Evolutionary conservation across 1,140 invertebrate genomes (phyloP).

Genomic region (Drosophila saltans): DNA sequence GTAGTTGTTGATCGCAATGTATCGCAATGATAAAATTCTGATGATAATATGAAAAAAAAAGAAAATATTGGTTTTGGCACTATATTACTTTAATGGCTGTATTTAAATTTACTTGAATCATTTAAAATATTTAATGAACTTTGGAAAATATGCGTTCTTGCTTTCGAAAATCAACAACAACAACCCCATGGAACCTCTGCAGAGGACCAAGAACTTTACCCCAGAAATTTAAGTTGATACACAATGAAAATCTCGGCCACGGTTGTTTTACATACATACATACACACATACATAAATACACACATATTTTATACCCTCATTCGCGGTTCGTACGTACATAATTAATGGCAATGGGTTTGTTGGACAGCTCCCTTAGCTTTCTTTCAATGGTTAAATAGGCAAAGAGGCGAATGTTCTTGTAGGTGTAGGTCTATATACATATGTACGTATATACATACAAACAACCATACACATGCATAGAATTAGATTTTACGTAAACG

Average conservation of each 20-base stretch:
- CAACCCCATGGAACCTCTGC: background rate
- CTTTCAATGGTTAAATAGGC: slow-evolving; percentile 17
- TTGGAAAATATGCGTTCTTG: background rate
- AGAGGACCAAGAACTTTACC: background rate
- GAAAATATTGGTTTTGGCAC: background rate
- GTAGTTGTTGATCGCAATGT: background rate
- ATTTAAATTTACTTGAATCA: background rate
- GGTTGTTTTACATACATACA: slow-evolving; percentile 6
- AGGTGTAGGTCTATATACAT: slow-evolving; percentile 27
- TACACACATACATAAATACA: slow-evolving; percentile 20
- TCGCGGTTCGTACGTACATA: background rate
- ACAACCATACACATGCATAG: slow-evolving; percentile 28
- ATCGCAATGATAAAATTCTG: background rate
- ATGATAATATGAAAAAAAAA: background rate
- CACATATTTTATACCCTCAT: background rate
- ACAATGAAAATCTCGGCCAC: slow-evolving; percentile 2
- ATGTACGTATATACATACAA: slow-evolving; percentile 23
- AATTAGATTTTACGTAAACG: slow-evolving; percentile 35
- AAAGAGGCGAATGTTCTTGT: slow-evolving; percentile 14
- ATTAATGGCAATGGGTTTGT: slow-evolving; percentile 20
- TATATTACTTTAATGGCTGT: background rate
- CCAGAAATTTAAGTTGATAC: slow-evolving; percentile 8
- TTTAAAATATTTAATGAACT: background rate
- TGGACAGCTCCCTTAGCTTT: slow-evolving; percentile 21
- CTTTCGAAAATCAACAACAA: background rate